Conservation (phyloP, 2,113 vertebrate genomes). For the Corythaeola cristata region DNA sequence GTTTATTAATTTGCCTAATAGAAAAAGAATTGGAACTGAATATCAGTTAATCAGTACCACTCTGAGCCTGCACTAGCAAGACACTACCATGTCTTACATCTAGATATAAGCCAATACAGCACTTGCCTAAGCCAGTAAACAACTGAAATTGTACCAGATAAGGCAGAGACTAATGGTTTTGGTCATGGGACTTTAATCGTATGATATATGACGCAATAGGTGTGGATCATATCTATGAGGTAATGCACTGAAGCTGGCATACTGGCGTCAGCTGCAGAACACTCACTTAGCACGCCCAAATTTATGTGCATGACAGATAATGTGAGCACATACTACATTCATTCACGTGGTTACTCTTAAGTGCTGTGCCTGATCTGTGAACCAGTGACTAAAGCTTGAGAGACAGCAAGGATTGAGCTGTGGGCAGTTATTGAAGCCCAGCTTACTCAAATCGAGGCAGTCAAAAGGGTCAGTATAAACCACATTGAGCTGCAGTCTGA, state of each 20-base stretch:
- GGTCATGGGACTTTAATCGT: background rate
- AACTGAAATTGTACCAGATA: background rate
- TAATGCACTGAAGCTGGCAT: background rate
- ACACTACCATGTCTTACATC: background rate
- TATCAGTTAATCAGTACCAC: background rate
- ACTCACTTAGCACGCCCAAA: background rate
- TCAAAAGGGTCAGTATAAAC: background rate
- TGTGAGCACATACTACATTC: background rate
- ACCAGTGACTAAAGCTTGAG: background rate
- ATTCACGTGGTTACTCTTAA: background rate
- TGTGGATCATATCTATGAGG: background rate
- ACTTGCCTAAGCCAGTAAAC: background rate
- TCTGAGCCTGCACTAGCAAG: background rate
- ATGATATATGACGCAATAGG: background rate
- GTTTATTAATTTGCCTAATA: background rate
- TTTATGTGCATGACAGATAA: background rate
- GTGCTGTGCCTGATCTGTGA: accelerated
- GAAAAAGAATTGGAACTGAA: background rate
- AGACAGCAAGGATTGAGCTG: background rate
- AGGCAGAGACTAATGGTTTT: background rate
- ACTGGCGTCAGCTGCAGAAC: background rate
- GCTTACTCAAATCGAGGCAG: background rate
- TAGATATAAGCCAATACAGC: background rate
- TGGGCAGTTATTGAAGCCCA: background rate
- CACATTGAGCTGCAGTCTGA: background rate